Percentiles rank a stretch among this genome's conserved stretches.
Evolutionary conservation across 2,113 vertebrate species (phyloP).

Genomic region (Myotis yumanensis): DNA sequence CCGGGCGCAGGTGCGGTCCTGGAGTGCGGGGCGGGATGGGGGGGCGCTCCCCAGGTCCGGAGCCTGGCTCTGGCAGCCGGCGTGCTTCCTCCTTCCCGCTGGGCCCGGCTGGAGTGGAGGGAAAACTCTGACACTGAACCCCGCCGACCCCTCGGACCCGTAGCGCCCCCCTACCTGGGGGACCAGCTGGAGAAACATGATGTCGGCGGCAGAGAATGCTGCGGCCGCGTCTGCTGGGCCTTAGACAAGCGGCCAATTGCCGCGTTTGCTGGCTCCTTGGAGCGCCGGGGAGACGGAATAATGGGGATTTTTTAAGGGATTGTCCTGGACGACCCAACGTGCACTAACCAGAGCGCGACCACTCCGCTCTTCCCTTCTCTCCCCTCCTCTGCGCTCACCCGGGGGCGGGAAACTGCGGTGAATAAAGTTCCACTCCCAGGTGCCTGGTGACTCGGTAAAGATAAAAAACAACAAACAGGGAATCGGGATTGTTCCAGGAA

Average conservation of each 20-base stretch:
- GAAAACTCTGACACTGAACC: neutral
- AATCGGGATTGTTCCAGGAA: neutral
- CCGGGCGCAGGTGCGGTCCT: neutral
- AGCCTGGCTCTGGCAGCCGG: neutral
- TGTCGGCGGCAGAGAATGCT: constrained; percentile 57
- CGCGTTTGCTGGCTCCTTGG: neutral
- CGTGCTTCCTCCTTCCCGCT: neutral
- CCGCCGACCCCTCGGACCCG: constrained; percentile 27
- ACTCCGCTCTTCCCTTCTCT: neutral
- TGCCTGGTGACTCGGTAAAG: neutral
- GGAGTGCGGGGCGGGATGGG: neutral
- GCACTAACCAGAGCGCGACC: neutral
- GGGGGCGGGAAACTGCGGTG: neutral
- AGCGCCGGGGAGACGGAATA: neutral
- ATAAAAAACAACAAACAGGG: no score
- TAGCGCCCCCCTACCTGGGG: constrained; percentile 50
- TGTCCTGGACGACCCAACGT: neutral
- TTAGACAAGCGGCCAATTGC: constrained; percentile 63
- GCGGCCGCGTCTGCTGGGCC: constrained; percentile 78
- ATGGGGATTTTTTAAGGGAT: neutral
- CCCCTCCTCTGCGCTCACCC: neutral
- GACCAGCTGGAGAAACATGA: constrained; percentile 77
- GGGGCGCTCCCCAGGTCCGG: neutral
- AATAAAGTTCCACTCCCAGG: neutral
- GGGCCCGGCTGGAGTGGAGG: neutral